A percentile compares a stretch with the other conserved stretches of the same genome.
Conservation (phyloP, 2,888 invertebrate species). For the Acleris cristana region DNA sequence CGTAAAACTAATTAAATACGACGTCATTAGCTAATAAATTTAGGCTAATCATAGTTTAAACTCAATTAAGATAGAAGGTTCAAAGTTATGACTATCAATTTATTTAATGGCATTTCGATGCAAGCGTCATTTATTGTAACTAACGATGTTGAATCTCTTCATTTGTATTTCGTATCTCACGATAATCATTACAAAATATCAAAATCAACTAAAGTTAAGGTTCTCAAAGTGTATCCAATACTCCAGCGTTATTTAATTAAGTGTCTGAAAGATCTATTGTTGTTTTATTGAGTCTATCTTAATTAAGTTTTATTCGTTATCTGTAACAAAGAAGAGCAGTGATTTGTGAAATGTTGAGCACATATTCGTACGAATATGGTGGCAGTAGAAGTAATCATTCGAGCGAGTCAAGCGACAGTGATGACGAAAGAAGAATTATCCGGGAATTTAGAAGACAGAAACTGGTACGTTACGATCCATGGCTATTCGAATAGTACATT, state of each 20-base stretch:
- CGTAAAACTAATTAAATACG: slow-evolving; percentile 1
- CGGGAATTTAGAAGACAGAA: slow-evolving; percentile 43
- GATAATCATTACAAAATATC: not conserved
- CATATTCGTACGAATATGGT: slow-evolving; percentile 7
- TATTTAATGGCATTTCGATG: slow-evolving; percentile 1
- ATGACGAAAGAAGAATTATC: slow-evolving; percentile 45
- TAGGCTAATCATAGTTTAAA: not conserved
- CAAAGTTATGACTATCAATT: not conserved
- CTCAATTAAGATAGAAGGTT: not conserved
- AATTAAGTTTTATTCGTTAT: slow-evolving; percentile 21
- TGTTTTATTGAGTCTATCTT: not conserved
- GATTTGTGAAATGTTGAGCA: slow-evolving; percentile 38
- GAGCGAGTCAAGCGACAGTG: slow-evolving; percentile 47
- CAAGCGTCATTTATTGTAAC: not conserved
- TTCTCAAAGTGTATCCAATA: not conserved
- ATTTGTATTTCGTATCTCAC: slow-evolving; percentile 4
- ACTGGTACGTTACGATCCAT: slow-evolving; percentile 41
- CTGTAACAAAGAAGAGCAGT: slow-evolving; percentile 39
- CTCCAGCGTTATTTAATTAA: not conserved
- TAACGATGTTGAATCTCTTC: not conserved
- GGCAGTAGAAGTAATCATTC: slow-evolving; percentile 29
- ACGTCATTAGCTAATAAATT: not conserved
- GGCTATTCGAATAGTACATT: too few species aligned
- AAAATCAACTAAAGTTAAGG: not conserved
- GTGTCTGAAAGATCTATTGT: not conserved